Conservation (phyloP, 2,113 vertebrate species). For the Cynoglossus semilaevis region DNA sequence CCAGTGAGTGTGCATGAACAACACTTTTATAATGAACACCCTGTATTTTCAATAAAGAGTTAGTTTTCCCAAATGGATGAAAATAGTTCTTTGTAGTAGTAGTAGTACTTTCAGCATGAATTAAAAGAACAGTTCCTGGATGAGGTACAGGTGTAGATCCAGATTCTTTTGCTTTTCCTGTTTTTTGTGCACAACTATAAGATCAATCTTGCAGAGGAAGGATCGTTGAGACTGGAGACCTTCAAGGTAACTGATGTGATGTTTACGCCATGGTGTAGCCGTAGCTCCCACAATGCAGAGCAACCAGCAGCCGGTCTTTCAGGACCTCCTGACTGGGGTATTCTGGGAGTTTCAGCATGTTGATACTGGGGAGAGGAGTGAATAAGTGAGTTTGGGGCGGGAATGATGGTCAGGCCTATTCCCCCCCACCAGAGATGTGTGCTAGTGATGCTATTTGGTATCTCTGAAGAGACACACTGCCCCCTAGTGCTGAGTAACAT, state of each 20-base stretch:
- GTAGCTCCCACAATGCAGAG: constrained; percentile 96
- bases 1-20: constrained; percentile 9
- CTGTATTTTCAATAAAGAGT: not conserved
- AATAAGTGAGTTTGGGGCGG: not conserved
- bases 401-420: not conserved
- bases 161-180: constrained; percentile 9
- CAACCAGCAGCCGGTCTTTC: constrained; percentile 93
- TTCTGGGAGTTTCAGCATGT: constrained; percentile 99
- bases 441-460: not conserved
- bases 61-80: constrained; percentile 11
- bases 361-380: constrained; percentile 81
- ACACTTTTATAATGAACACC: not conserved
- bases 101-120: constrained; percentile 1
- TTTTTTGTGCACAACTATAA: constrained; percentile 3
- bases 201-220: not conserved
- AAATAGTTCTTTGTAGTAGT: constrained; percentile 12
- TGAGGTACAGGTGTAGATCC: not conserved
- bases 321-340: constrained; percentile 93
- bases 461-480: constrained; percentile 54
- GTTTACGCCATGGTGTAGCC: constrained; percentile 96
- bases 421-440: not conserved
- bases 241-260: not conserved
- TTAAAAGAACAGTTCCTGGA: constrained; percentile 6
- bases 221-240: constrained; percentile 1
- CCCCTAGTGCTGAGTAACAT: constrained; percentile 51